Evolutionary conservation across 2,797 vertebrate genomes (phyloP).

Genomic region (Esox masquinongy): DNA sequence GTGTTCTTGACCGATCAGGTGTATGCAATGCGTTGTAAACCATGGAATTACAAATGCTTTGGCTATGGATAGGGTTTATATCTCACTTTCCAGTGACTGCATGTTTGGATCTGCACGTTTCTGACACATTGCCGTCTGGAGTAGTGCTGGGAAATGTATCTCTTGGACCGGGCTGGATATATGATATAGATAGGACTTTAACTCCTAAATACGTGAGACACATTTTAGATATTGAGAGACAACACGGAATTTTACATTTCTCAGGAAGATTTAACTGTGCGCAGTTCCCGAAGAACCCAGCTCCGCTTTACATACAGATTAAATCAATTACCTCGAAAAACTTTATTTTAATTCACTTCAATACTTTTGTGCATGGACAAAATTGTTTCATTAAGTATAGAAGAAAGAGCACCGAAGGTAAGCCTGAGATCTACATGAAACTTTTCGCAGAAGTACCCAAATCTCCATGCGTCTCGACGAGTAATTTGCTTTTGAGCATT

Average conservation of each 20-base stretch:
- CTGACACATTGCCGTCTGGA: constrained; percentile 44
- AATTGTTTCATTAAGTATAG: constrained; percentile 56
- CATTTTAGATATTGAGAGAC: constrained; percentile 39
- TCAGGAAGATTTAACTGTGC: constrained; percentile 57
- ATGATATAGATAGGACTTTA: constrained; percentile 50
- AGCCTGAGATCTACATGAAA: constrained; percentile 40
- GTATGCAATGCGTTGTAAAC: constrained; percentile 38
- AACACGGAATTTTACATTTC: constrained; percentile 50
- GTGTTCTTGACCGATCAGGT: constrained; percentile 15
- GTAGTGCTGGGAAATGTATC: constrained; percentile 58
- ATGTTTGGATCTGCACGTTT: constrained; percentile 68
- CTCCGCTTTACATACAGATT: constrained; percentile 53
- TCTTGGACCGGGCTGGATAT: constrained; percentile 64
- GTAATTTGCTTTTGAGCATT: constrained; percentile 37
- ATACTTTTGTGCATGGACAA: constrained; percentile 54
- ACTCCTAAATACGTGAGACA: constrained; percentile 34
- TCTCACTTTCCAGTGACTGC: constrained; percentile 46
- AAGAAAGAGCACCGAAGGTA: constrained; percentile 36
- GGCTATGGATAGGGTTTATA: constrained; percentile 52
- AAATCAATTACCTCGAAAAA: constrained; percentile 36
- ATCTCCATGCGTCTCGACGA: constrained; percentile 33
- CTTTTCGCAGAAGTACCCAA: constrained; percentile 23
- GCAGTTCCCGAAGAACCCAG: constrained; percentile 37
- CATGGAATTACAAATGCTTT: constrained; percentile 53
- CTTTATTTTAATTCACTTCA: constrained; percentile 49